Evolutionary conservation across 2,888 invertebrate genomes (phyloP).

Genomic region (Stenodera caucasica): DNA sequence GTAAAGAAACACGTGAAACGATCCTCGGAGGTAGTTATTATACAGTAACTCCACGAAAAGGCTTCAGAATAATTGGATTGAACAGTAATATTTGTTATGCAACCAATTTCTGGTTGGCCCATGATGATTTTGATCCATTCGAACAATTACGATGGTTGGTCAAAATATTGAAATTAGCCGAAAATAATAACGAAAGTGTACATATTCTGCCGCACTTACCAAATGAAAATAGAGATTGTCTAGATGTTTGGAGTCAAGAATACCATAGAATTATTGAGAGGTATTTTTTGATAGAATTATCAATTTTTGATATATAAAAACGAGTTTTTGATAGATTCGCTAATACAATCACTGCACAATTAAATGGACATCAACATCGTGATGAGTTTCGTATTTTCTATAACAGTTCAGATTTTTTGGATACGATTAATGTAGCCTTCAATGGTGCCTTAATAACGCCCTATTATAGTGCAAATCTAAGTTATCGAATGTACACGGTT

Average conservation of each 20-base stretch:
- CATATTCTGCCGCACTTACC: constrained; percentile 87
- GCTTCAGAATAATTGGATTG: no score
- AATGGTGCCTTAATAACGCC: constrained; percentile 83
- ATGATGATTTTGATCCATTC: constrained; percentile 70
- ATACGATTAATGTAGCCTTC: constrained; percentile 72
- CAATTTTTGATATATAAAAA: constrained; percentile 2
- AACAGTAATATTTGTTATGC: constrained; percentile 75
- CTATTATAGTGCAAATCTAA: constrained; percentile 69
- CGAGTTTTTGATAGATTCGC: constrained; percentile 61
- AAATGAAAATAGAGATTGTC: constrained; percentile 69
- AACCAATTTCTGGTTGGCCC: constrained; percentile 64
- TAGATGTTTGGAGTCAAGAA: constrained; percentile 70
- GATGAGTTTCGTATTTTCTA: constrained; percentile 77
- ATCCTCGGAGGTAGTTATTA: constrained; percentile 77
- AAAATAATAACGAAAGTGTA: constrained; percentile 71
- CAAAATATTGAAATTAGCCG: constrained; percentile 41
- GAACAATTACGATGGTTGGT: constrained; percentile 82
- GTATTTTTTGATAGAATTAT: constrained; percentile 45
- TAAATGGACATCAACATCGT: constrained; percentile 80
- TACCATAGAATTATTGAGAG: constrained; percentile 69
- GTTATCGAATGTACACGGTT: constrained; percentile 41
- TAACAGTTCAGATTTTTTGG: constrained; percentile 55
- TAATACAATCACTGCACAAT: constrained; percentile 80
- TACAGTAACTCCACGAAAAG: constrained; percentile 65
- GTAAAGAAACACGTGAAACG: constrained; percentile 62